Conservation (phyloP, 2,888 invertebrate species). For the Mythimna pallens region DNA sequence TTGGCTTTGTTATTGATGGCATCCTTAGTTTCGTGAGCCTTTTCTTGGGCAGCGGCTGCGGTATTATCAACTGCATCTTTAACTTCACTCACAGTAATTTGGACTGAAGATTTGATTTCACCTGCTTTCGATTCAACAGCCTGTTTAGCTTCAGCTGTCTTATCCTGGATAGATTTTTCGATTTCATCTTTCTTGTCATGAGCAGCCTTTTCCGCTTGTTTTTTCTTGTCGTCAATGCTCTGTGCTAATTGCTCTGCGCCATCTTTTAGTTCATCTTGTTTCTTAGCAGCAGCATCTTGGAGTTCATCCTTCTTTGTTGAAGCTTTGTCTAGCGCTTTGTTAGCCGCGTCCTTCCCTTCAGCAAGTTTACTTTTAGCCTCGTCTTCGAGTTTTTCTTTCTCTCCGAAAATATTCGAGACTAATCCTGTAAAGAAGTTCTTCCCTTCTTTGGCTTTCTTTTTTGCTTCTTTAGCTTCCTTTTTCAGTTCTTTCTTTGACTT, state of each 20-base stretch:
- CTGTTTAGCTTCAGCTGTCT: slow-evolving; percentile 68
- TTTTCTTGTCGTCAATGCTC: slow-evolving; percentile 70
- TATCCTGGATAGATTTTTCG: slow-evolving; percentile 70
- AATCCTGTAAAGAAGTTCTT: slow-evolving; percentile 86
- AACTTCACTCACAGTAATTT: slow-evolving; percentile 70
- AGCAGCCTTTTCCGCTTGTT: slow-evolving; percentile 71
- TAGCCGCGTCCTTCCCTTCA: slow-evolving; percentile 82
- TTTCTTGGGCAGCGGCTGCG: slow-evolving; percentile 63
- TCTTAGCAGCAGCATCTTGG: slow-evolving; percentile 73
- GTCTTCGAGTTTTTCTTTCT: slow-evolving; percentile 86
- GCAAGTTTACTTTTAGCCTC: slow-evolving; percentile 82
- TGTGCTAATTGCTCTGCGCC: slow-evolving; percentile 69
- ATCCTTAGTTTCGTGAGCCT: slow-evolving; percentile 59
- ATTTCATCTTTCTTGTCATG: slow-evolving; percentile 71
- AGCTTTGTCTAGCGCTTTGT: slow-evolving; percentile 78
- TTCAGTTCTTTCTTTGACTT: slow-evolving; percentile 78
- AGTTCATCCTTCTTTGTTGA: slow-evolving; percentile 80
- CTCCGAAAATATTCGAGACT: slow-evolving; percentile 86
- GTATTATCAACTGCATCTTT: slow-evolving; percentile 67
- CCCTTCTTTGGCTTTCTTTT: slow-evolving; percentile 86
- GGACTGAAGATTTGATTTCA: slow-evolving; percentile 70
- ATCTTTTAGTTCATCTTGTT: slow-evolving; percentile 75
- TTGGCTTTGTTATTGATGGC: slow-evolving; percentile 61
- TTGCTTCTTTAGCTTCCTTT: slow-evolving; percentile 80
- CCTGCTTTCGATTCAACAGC: slow-evolving; percentile 65